phyloP scores from a whole-genome alignment of 2,888 invertebrate genomes.

The Macropis europaea region DNA sequence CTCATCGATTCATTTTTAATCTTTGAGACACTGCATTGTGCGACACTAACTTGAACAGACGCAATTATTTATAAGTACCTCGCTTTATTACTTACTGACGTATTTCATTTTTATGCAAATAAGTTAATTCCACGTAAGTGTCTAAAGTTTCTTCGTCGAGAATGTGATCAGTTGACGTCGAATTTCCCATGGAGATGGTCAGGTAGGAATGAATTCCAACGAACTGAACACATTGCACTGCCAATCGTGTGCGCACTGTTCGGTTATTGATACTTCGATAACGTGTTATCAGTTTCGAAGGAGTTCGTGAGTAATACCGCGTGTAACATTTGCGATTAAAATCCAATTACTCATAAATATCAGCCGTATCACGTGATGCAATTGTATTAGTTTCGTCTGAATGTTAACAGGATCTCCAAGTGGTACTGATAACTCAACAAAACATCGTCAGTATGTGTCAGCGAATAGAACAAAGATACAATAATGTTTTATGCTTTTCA shows the following conservation, averaged over 20 bases:
- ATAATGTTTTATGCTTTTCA: too few species aligned
- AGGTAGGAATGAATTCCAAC: background rate
- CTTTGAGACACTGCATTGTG: too few species aligned
- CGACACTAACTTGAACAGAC: too few species aligned
- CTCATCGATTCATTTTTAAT: too few species aligned
- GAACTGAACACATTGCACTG: background rate
- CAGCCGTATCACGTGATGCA: too few species aligned
- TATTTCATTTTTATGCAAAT: conserved; percentile 84
- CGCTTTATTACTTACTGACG: conserved; percentile 82
- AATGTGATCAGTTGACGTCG: conserved; percentile 79
- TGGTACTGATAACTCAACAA: too few species aligned
- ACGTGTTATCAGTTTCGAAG: conserved; percentile 25
- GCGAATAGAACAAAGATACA: too few species aligned
- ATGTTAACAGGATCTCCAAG: background rate
- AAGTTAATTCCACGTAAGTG: conserved; percentile 83
- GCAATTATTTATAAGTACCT: too few species aligned
- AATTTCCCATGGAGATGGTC: conserved; percentile 80
- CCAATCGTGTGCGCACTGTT: background rate
- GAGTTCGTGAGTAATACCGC: background rate
- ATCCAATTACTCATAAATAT: background rate
- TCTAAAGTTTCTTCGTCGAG: conserved; percentile 83
- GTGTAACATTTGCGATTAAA: background rate
- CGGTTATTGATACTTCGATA: conserved; percentile 39
- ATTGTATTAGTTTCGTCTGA: too few species aligned
- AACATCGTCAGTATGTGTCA: too few species aligned